phyloP scores from a whole-genome alignment of 2,888 invertebrate genomes.

The Mythimna pallens region DNA sequence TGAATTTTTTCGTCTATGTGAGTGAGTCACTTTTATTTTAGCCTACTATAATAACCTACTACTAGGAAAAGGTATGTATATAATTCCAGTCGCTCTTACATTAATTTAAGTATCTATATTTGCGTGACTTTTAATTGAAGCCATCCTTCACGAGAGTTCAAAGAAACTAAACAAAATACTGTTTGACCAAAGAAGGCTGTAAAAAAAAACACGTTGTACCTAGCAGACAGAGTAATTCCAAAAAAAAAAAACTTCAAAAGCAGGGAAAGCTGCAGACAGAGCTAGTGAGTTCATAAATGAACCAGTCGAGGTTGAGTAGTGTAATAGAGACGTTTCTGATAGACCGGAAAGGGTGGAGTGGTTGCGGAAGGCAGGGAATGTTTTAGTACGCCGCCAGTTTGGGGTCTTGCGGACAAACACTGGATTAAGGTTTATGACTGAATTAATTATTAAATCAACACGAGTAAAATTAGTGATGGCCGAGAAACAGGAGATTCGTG shows the following conservation, averaged over 20 bases:
- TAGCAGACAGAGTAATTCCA: too few relatives aligned
- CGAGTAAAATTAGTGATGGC: background rate
- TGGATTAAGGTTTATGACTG: background rate
- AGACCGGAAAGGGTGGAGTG: constrained; percentile 16
- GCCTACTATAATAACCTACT: too few relatives aligned
- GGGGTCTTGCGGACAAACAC: background rate
- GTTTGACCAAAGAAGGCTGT: too few relatives aligned
- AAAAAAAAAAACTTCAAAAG: background rate
- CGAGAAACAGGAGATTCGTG: background rate
- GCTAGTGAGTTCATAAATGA: constrained; percentile 11
- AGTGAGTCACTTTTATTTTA: too few relatives aligned
- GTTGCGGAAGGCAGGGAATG: constrained; percentile 23
- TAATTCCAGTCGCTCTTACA: too few relatives aligned
- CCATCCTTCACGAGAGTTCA: too few relatives aligned
- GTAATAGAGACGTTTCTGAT: constrained; percentile 32
- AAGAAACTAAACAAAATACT: too few relatives aligned
- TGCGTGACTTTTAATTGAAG: background rate
- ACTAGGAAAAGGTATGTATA: too few relatives aligned
- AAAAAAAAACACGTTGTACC: background rate
- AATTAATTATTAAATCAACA: constrained; percentile 23
- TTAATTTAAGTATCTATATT: too few relatives aligned
- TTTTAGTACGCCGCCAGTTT: constrained; percentile 18
- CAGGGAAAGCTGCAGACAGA: background rate
- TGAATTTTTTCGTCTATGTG: too few relatives aligned
- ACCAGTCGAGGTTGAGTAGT: constrained; percentile 13